phyloP scores from a whole-genome alignment of 2,113 vertebrate genomes.

The Sisor rabdophorus region DNA sequence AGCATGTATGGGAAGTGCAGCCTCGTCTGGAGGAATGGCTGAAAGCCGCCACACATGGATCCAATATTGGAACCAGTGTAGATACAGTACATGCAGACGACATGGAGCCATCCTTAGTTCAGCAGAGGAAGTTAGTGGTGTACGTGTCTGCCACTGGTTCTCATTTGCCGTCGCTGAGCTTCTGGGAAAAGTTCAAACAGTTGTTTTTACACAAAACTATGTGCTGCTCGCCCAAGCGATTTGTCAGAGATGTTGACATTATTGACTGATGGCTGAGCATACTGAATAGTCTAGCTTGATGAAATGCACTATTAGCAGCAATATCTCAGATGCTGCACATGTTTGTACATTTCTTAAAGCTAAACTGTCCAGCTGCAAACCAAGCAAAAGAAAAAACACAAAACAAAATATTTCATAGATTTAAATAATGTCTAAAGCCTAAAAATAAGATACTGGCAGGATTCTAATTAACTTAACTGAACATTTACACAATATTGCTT shows the following conservation, averaged over 20 bases:
- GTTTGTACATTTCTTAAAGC: slow-evolving; percentile 18
- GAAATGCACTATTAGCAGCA: slow-evolving; percentile 24
- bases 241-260: slow-evolving; percentile 43
- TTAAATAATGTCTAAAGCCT: background rate
- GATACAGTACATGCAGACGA: slow-evolving; percentile 55
- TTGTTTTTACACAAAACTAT: slow-evolving; percentile 36
- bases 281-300: slow-evolving; percentile 30
- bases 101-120: slow-evolving; percentile 63
- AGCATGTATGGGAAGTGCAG: slow-evolving; percentile 39
- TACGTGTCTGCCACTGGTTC: slow-evolving; percentile 61
- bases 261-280: slow-evolving; percentile 34
- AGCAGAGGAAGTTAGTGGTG: slow-evolving; percentile 64
- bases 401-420: too few relatives aligned
- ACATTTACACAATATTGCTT: slow-evolving; percentile 18
- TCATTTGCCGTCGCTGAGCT: slow-evolving; percentile 52
- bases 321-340: slow-evolving; percentile 24
- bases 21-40: slow-evolving; percentile 19
- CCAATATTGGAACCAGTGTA: slow-evolving; percentile 53
- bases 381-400: slow-evolving; percentile 2
- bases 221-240: slow-evolving; percentile 32
- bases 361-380: background rate
- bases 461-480: slow-evolving; percentile 2
- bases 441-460: background rate
- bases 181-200: slow-evolving; percentile 46
- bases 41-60: slow-evolving; percentile 55